Percentiles rank a stretch among this genome's conserved stretches.
These are phyloP conservation scores for Aspiorhynchus laticeps DNA, from an alignment of 2,113 vertebrate species.

Conservation along the genomic window DNA sequence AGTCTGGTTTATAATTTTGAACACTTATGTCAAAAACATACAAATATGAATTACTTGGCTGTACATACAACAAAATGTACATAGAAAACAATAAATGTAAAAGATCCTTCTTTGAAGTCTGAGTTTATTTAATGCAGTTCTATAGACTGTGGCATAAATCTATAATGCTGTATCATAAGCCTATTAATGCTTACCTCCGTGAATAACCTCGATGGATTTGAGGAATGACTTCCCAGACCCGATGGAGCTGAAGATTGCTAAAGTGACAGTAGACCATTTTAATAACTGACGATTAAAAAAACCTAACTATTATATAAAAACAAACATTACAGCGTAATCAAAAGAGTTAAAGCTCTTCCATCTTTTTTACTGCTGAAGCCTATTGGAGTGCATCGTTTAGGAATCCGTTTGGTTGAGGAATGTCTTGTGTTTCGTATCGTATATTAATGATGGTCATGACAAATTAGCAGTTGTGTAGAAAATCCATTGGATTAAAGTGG, in stretches of 20 bases:
- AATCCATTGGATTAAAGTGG: constrained; percentile 39
- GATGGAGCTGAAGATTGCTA: not conserved
- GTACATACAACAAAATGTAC: constrained; percentile 78
- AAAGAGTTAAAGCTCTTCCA: not conserved
- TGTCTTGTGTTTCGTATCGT: not conserved
- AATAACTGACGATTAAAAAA: not conserved
- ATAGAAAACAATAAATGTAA: constrained; percentile 75
- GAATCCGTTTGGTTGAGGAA: not conserved
- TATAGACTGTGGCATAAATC: not conserved
- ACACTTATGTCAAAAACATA: constrained; percentile 56
- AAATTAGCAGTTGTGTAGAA: constrained; percentile 26
- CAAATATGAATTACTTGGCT: constrained; percentile 49
- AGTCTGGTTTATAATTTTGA: constrained; percentile 62
- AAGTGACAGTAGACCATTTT: not conserved
- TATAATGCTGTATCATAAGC: not conserved
- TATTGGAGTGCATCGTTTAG: not conserved
- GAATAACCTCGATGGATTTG: not conserved
- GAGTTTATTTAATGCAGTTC: not conserved
- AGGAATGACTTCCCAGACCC: too few species aligned
- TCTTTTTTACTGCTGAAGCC: not conserved
- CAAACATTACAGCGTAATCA: not conserved
- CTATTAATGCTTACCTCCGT: not conserved
- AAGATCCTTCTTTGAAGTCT: constrained; percentile 54
- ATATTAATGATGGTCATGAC: constrained; percentile 1
- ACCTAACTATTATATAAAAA: not conserved